Evolutionary conservation across 2,113 vertebrate species (phyloP).

Genomic region (Saimiri boliviensis): DNA sequence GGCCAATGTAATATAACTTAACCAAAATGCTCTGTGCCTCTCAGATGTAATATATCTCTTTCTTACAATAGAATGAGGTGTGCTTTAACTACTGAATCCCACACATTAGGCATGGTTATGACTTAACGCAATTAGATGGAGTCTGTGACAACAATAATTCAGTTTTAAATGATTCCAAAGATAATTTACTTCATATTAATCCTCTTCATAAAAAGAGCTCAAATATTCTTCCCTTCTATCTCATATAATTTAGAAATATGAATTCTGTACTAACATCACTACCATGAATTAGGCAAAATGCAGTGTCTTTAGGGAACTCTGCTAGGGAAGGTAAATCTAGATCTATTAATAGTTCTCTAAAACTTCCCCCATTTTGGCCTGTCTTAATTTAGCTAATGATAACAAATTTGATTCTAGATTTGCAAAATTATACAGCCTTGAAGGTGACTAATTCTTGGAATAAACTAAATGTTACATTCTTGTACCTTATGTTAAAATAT

Average conservation of each 20-base stretch:
- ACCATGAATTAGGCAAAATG: not conserved
- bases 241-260: constrained; percentile 43
- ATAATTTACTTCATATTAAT: constrained; percentile 55
- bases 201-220: constrained; percentile 25
- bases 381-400: not conserved
- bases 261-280: not conserved
- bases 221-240: constrained; percentile 35
- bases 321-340: not conserved
- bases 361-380: not conserved
- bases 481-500: not conserved
- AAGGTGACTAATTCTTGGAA: not conserved
- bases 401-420: not conserved
- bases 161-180: constrained; percentile 62
- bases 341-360: not conserved
- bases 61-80: constrained; percentile 63
- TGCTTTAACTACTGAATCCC: constrained; percentile 34
- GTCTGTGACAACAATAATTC: constrained; percentile 62
- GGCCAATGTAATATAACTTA: constrained; percentile 76
- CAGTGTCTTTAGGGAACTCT: not conserved
- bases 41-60: constrained; percentile 47
- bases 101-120: constrained; percentile 47
- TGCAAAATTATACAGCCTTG: constrained; percentile 8
- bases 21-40: constrained; percentile 69
- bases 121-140: constrained; percentile 58
- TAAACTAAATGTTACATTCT: not conserved